Base-by-base conservation (phyloP, 2,113 vertebrate species). In the Nothobranchius kuhntae region DNA sequence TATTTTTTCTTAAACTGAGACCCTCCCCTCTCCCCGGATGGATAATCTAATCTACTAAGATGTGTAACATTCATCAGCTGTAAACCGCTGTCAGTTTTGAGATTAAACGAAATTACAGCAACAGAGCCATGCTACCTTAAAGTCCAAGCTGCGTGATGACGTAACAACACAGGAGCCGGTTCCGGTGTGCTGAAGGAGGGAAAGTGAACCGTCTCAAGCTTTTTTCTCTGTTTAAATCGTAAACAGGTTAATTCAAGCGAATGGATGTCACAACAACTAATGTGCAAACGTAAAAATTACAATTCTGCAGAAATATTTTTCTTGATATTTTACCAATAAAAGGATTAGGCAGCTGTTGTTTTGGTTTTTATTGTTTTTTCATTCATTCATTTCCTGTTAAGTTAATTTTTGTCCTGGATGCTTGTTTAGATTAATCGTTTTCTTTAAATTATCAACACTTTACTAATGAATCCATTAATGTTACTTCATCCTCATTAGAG, bases 91-190 rank as follows among this genome's bases (percentile, higher is more conserved):
- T 92, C 92, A 92, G 94, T 91, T 30, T 94, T 91, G 80, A 87
- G 85, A 86, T 74, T 72, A 91, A 92, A 90, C 71, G 87, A 91
- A 78, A 93, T 84, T 89, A 94, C 92, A 95, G 92, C 93, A 93
- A 96, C 81, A 93, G 93, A 95, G 95, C 96, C 96, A 98, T 98
- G 95, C 96, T 96, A 97, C 96, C 96, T 98, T 97, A 96, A 98
- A 97, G 95, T 94, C 95, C 95, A 96, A 95, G 96, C 96, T 95
- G 95, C 91, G 80, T 90, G 91, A 93, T 91, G 86, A 94, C 95
- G 95, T 93, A 83, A 90, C 89, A 92, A 92, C 61, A 76, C 14
- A 51, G 36, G 38, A 62, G 72, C 61, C 61, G 24, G 58, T 71
- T 65, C 53, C 55, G 44, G 13, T 15, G 24, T 81, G 50, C 86